Conservation (phyloP, 2,113 vertebrate species). For the Laticauda colubrina region DNA sequence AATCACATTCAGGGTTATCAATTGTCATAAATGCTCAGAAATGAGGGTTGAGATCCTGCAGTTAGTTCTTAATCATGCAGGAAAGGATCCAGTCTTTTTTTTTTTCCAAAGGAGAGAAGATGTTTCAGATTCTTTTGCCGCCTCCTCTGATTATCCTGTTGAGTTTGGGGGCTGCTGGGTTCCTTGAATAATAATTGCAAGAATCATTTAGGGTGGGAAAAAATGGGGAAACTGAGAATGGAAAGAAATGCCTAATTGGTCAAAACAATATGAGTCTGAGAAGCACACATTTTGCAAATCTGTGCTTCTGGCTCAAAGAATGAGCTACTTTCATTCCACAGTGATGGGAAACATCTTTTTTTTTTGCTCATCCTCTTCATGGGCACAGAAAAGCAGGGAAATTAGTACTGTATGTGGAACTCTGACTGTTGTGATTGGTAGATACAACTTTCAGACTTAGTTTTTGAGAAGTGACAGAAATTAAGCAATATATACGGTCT, state of each 20-base stretch:
- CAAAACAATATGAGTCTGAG: background rate
- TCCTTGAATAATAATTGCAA: background rate
- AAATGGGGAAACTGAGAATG: background rate
- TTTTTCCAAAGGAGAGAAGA: background rate
- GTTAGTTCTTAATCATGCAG: background rate
- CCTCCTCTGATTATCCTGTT: background rate
- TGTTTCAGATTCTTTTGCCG: background rate
- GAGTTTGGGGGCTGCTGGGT: background rate
- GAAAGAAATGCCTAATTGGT: background rate
- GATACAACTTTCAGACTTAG: background rate
- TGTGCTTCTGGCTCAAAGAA: slow-evolving; percentile 4
- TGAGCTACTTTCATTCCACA: slow-evolving; percentile 19
- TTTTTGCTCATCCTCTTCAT: background rate
- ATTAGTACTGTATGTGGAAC: background rate
- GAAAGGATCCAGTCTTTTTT: background rate
- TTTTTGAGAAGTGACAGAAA: background rate
- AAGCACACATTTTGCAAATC: background rate
- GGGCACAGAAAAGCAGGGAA: background rate
- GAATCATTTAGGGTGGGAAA: background rate
- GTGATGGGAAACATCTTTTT: slow-evolving; percentile 1
- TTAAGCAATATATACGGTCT: background rate
- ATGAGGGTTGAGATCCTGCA: background rate
- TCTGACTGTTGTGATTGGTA: background rate
- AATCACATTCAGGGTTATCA: background rate
- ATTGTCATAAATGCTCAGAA: background rate